A percentile compares a stretch with the other conserved stretches of the same genome.
Evolutionary conservation across 2,113 vertebrate species (phyloP).

Genomic region (Apodemus sylvaticus): DNA sequence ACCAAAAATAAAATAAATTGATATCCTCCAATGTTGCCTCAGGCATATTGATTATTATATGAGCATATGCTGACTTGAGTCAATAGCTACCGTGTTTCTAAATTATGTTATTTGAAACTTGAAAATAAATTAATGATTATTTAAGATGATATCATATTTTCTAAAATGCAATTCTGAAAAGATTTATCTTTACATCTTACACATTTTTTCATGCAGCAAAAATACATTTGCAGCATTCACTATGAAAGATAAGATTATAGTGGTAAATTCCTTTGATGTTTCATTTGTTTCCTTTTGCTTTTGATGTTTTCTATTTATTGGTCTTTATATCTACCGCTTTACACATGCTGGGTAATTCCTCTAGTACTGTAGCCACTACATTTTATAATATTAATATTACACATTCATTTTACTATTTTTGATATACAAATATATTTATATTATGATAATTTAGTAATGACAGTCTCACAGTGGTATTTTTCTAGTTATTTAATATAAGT

Average conservation of each 20-base stretch:
- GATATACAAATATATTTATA: neutral
- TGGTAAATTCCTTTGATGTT: neutral
- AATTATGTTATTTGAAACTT: neutral
- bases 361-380: neutral
- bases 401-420: neutral
- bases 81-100: neutral
- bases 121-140: neutral
- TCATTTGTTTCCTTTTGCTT: neutral
- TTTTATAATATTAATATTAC: neutral
- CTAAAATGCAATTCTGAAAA: neutral
- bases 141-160: neutral
- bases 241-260: neutral
- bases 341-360: neutral
- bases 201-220: neutral
- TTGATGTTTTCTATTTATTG: neutral
- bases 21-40: neutral
- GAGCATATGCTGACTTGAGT: neutral
- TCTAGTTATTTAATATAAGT: neutral
- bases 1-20: neutral
- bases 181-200: neutral
- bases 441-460: neutral
- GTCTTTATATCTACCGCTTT: neutral
- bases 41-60: neutral
- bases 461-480: neutral
- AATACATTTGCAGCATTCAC: neutral